Conservation (phyloP, 2,113 vertebrate genomes). For the Dascyllus trimaculatus region DNA sequence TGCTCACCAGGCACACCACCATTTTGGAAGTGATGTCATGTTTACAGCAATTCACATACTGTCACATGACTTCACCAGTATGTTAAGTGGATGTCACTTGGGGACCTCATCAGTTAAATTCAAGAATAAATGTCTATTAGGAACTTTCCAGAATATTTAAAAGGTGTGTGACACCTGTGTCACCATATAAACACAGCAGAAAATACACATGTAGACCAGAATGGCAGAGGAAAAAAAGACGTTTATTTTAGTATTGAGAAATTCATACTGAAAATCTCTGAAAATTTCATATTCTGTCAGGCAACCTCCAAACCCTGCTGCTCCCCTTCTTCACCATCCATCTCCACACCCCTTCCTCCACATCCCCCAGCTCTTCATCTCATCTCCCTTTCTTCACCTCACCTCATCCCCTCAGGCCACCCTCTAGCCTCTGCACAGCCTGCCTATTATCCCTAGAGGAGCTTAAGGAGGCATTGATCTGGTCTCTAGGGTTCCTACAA, state of each 20-base stretch:
- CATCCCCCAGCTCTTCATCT: constrained; percentile 34
- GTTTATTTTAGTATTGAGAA: constrained; percentile 18
- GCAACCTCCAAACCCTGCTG: constrained; percentile 9
- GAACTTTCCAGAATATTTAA: no score
- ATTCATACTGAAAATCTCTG: constrained; percentile 24
- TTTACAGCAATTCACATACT: no score
- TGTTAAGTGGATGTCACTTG: no score
- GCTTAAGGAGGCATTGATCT: constrained; percentile 74
- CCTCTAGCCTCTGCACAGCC: constrained; percentile 57
- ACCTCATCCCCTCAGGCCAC: constrained; percentile 52
- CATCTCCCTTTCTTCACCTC: constrained; percentile 51
- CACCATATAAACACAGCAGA: no score
- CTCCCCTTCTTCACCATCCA: not conserved
- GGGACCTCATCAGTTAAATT: no score
- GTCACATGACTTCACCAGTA: no score
- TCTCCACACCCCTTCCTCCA: constrained; percentile 6
- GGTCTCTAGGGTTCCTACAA: constrained; percentile 66
- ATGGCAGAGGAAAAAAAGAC: not conserved
- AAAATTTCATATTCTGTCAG: constrained; percentile 15
- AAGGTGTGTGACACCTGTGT: no score
- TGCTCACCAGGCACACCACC: no score
- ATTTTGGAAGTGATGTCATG: no score
- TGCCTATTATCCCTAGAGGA: constrained; percentile 70
- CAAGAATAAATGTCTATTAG: no score
- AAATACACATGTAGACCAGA: not conserved